Base-by-base conservation (phyloP, 2,888 invertebrate species). In the Meganola albula region DNA sequence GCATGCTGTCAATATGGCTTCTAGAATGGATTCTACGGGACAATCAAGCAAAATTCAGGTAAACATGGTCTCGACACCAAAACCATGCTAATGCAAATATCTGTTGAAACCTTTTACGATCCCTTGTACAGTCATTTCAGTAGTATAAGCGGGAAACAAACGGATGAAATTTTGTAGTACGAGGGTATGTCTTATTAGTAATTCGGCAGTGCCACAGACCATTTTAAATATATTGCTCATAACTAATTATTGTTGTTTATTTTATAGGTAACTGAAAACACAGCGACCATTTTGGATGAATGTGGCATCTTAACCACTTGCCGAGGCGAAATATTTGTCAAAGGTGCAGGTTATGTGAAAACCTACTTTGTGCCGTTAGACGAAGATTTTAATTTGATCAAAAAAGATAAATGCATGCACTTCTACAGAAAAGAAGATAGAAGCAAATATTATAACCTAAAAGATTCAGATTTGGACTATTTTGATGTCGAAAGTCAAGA, bases 1-100 rank as follows among this genome's bases (percentile, higher is more conserved):
- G 0, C 94, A 98, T 74, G 93, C 97, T 0, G 98, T 98, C 0
- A 98, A 98, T 74, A 93, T 98, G 90, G 97, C 98, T 2, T 96
- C 97, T 1, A 88, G 98, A 58, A 97, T 98, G 97, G 98, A 98
- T 63, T 95, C 95, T 0, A 95, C 94, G 1, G 98, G 98, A 4
- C 85, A 91, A 44, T 88, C 91, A 1, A 93, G 93, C 23, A 88
- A 89, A 69, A 93, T 95, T 55, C 94, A 95, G 79, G 92, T 92
- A 59, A 48, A 37, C 10, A 2, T n/a, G n/a, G n/a, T n/a, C n/a
- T n/a, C n/a, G n/a, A n/a, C n/a, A n/a, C n/a, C n/a, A n/a, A n/a
- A n/a, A n/a, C n/a, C n/a, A n/a, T n/a, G n/a, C n/a, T n/a, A n/a
- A n/a, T n/a, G n/a, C n/a, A n/a, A n/a, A n/a, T n/a, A n/a, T n/a